These are phyloP conservation scores for Eurytoma californica DNA, from an alignment of 2,888 invertebrate species.

Conservation along the genomic window DNA sequence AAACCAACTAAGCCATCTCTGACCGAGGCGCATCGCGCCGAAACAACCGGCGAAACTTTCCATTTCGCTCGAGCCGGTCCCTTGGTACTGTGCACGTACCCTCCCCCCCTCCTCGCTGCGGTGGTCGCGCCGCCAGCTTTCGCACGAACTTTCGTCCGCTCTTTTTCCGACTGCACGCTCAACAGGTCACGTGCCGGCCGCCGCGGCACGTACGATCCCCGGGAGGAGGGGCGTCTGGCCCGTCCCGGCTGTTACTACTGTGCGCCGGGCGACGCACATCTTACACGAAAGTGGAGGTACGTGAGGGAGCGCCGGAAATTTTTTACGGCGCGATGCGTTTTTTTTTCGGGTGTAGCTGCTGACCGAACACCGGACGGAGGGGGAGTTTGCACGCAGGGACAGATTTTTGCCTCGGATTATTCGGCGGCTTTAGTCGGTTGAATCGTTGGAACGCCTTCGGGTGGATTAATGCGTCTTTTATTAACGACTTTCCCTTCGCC, in stretches of 20 bases:
- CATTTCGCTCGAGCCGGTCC: not conserved
- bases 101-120: not conserved
- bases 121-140: not conserved
- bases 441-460: too few relatives aligned
- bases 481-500: too few relatives aligned
- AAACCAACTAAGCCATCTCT: not conserved
- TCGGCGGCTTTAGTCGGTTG: too few relatives aligned
- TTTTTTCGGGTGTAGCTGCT: too few relatives aligned
- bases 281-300: conserved; percentile 33
- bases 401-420: not conserved
- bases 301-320: conserved; percentile 14
- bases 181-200: conserved; percentile 43
- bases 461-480: too few relatives aligned
- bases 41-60: conserved; percentile 6
- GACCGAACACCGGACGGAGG: not conserved
- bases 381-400: not conserved
- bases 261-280: not conserved
- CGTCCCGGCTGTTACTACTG: conserved; percentile 33
- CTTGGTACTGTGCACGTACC: not conserved
- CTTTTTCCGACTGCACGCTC: conserved; percentile 18
- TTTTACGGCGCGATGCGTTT: not conserved
- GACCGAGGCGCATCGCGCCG: not conserved
- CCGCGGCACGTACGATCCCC: conserved; percentile 37
- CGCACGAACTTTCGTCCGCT: conserved; percentile 6
- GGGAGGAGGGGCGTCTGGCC: conserved; percentile 9